phyloP scores from a whole-genome alignment of 2,888 invertebrate species.

The Troides oblongomaculatus region DNA sequence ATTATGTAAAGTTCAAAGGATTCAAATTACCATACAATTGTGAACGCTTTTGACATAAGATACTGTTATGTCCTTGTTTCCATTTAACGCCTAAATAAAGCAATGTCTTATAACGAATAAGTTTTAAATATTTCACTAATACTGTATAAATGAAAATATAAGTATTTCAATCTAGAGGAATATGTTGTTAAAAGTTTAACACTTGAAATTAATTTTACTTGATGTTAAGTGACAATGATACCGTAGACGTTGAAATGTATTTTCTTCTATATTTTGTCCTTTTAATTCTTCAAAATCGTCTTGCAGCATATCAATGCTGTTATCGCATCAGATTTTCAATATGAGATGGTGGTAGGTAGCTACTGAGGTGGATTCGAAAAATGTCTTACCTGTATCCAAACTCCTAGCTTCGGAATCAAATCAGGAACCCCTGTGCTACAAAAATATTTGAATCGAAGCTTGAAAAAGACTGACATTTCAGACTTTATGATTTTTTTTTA shows the following conservation, averaged over 20 bases:
- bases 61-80: neutral
- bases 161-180: neutral
- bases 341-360: too few species aligned
- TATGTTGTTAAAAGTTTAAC: neutral
- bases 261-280: too few species aligned
- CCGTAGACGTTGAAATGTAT: neutral
- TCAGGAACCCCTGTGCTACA: too few species aligned
- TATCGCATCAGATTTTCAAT: too few species aligned
- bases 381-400: too few species aligned
- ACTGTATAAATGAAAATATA: neutral
- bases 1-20: neutral
- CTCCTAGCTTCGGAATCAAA: too few species aligned
- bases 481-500: too few species aligned
- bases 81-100: neutral
- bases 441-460: too few species aligned
- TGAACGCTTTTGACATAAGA: neutral
- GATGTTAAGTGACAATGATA: neutral
- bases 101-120: neutral
- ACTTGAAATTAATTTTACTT: neutral
- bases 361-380: too few species aligned
- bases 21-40: neutral
- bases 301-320: too few species aligned
- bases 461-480: too few species aligned
- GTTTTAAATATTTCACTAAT: neutral
- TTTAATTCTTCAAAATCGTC: too few species aligned